Percentiles rank a stretch among this genome's conserved stretches.
These are phyloP conservation scores for Psammodynastes pulverulentus DNA, from an alignment of 2,113 vertebrate genomes.

Conservation along the genomic window DNA sequence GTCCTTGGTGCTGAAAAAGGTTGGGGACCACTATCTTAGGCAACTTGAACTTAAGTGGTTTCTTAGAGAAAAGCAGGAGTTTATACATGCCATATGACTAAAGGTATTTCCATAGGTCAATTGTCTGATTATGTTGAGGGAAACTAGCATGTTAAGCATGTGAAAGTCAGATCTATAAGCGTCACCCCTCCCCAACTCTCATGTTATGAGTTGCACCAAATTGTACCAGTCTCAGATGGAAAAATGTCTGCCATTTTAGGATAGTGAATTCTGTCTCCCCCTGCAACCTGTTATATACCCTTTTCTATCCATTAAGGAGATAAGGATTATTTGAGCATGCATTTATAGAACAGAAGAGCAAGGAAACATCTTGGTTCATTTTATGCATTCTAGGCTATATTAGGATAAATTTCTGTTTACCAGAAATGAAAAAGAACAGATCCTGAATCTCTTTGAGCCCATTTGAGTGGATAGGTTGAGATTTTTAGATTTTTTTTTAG, in stretches of 20 bases:
- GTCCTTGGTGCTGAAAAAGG: no score
- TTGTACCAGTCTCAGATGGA: background rate
- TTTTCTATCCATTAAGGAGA: background rate
- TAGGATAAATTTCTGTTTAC: background rate
- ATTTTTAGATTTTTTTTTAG: background rate
- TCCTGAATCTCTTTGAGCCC: background rate
- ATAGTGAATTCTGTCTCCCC: background rate
- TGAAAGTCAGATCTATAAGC: background rate
- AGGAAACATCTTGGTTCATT: background rate
- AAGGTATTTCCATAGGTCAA: background rate
- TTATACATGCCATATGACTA: background rate
- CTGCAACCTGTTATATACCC: background rate
- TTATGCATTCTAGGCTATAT: background rate
- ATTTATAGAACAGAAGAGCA: background rate
- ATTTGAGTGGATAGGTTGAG: background rate
- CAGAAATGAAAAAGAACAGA: background rate
- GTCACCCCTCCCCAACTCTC: background rate
- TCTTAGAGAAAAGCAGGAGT: background rate
- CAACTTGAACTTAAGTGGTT: background rate
- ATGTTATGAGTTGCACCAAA: background rate
- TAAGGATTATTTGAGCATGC: background rate
- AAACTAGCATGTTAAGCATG: background rate
- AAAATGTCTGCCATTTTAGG: background rate
- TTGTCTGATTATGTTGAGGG: background rate
- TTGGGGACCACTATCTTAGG: no score